Percentiles rank a stretch among this genome's conserved stretches.
phyloP scores from a whole-genome alignment of 2,113 vertebrate genomes.

The Daubentonia madagascariensis region DNA sequence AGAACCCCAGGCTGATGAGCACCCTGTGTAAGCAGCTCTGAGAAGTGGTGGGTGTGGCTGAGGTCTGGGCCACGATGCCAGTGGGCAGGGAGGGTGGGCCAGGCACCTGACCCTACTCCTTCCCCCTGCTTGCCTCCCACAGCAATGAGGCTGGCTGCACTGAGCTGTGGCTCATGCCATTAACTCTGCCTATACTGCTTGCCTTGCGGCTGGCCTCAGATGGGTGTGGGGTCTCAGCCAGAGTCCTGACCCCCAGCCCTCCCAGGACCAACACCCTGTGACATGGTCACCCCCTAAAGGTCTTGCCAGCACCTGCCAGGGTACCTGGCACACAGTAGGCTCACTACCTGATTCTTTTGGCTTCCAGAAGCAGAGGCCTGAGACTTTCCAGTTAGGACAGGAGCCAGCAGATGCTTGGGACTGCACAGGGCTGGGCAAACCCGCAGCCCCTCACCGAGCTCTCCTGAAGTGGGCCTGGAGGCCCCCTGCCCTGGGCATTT shows the following conservation, averaged over 20 bases:
- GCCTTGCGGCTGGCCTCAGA: background rate
- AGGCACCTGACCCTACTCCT: background rate
- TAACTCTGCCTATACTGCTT: background rate
- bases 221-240: background rate
- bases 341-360: background rate
- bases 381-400: background rate
- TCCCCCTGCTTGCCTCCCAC: background rate
- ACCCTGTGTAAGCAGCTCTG: background rate
- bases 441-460: background rate
- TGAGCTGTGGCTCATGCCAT: background rate
- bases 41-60: background rate
- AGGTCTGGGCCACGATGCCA: background rate
- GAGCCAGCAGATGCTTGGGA: background rate
- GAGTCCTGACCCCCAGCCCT: background rate
- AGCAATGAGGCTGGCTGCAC: background rate
- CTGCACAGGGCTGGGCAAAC: background rate
- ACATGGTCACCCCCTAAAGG: background rate
- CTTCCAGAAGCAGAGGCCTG: background rate
- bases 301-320: background rate
- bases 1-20: background rate
- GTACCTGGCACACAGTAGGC: background rate
- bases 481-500: background rate
- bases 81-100: background rate
- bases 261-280: background rate
- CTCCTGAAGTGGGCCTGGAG: background rate